phyloP scores from a whole-genome alignment of 2,113 vertebrate genomes.

The Plectropomus leopardus region DNA sequence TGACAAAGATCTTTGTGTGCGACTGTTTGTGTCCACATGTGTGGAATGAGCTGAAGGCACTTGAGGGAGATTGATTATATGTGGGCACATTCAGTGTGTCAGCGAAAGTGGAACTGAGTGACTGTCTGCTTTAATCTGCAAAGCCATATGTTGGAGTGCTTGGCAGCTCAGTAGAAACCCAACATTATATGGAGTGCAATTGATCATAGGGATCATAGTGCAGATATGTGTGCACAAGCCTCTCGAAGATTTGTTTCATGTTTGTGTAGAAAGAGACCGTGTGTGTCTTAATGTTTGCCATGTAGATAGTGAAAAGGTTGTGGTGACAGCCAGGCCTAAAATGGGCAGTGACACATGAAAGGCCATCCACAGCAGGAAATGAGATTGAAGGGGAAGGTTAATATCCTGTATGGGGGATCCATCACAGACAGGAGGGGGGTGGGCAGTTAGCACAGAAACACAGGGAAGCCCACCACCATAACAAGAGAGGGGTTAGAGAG shows the following conservation, averaged over 20 bases:
- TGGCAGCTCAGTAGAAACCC: conserved; percentile 34
- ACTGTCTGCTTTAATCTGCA: conserved; percentile 60
- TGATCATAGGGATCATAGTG: conserved; percentile 47
- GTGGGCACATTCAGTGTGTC: conserved; percentile 49
- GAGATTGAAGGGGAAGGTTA: conserved; percentile 77
- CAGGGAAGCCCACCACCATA: conserved; percentile 65
- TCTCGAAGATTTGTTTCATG: conserved; percentile 25
- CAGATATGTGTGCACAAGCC: conserved; percentile 21
- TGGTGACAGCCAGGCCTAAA: conserved; percentile 69
- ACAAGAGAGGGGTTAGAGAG: conserved; percentile 67
- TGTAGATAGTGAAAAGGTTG: conserved; percentile 68
- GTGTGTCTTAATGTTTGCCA: conserved; percentile 27
- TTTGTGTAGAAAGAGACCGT: conserved; percentile 28
- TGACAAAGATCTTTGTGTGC: conserved; percentile 1
- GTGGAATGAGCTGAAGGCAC: conserved; percentile 21
- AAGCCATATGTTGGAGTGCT: conserved; percentile 31
- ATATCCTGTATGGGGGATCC: conserved; percentile 77
- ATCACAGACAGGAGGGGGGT: conserved; percentile 38
- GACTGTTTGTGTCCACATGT: conserved; percentile 15
- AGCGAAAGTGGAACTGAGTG: conserved; percentile 56
- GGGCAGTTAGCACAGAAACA: conserved; percentile 31
- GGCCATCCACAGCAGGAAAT: conserved; percentile 80
- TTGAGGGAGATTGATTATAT: conserved; percentile 62
- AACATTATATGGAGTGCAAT: conserved; percentile 29
- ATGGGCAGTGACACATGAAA: conserved; percentile 80